A percentile compares a stretch with the other conserved stretches of the same genome.
phyloP scores from a whole-genome alignment of 1,140 invertebrate genomes.

The Aphelenchoides besseyi region DNA sequence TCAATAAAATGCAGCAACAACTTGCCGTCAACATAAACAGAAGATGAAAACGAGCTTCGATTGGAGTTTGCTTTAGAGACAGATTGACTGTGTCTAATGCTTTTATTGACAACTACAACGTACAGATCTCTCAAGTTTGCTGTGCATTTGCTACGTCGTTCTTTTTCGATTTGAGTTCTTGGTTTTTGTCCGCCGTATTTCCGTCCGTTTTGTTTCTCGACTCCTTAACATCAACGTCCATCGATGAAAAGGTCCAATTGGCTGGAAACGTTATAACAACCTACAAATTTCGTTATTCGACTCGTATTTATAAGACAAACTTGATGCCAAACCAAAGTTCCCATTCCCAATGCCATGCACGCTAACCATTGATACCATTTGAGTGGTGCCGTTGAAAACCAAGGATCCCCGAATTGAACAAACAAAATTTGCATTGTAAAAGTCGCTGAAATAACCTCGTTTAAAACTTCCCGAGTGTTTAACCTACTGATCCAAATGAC shows the following conservation, averaged over 20 bases:
- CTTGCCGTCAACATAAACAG: too few species aligned
- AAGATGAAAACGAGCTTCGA: too few species aligned
- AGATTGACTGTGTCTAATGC: too few species aligned
- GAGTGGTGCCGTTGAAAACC: slow-evolving; percentile 85
- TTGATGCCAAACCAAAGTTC: slow-evolving; percentile 92
- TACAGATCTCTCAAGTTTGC: too few species aligned
- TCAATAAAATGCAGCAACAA: too few species aligned
- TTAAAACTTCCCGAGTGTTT: too few species aligned
- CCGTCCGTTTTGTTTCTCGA: neutral
- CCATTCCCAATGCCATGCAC: slow-evolving; percentile 93
- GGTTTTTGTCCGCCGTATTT: neutral
- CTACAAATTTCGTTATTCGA: neutral
- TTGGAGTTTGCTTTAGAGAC: too few species aligned
- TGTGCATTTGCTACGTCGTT: neutral
- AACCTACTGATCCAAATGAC: slow-evolving; percentile 92
- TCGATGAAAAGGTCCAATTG: neutral
- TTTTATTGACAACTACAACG: too few species aligned
- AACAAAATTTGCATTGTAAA: slow-evolving; percentile 96
- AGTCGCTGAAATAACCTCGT: too few species aligned
- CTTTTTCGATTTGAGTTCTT: neutral
- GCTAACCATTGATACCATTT: slow-evolving; percentile 93
- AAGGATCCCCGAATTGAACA: slow-evolving; percentile 90
- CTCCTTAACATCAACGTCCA: neutral
- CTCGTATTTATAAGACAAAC: slow-evolving; percentile 29
- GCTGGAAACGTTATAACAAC: neutral